Evolutionary conservation across 2,113 vertebrate genomes (phyloP).

Genomic region (Periophthalmus modestus): DNA sequence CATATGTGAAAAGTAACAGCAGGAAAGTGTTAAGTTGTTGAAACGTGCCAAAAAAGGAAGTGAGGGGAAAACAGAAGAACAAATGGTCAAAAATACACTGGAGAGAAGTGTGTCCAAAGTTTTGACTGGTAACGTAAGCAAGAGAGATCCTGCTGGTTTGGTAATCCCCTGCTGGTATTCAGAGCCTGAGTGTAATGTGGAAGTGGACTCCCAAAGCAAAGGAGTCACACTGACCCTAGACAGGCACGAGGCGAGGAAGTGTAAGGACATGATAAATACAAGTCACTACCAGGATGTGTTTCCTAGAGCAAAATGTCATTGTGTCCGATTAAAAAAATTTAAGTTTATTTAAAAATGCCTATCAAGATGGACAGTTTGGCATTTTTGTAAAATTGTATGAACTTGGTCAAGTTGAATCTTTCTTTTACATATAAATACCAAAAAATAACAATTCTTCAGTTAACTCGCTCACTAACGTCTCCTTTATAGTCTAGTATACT

Average conservation of each 20-base stretch:
- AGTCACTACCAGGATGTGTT: not conserved
- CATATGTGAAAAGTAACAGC: too few species aligned
- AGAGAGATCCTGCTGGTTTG: constrained; percentile 2
- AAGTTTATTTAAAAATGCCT: not conserved
- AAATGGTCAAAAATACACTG: too few species aligned
- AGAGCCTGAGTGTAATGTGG: constrained; percentile 27
- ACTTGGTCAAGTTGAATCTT: too few species aligned
- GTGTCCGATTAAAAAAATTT: too few species aligned
- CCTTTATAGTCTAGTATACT: too few species aligned
- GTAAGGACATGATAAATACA: constrained; percentile 15
- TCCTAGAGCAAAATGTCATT: not conserved
- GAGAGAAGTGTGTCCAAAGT: too few species aligned
- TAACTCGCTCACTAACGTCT: too few species aligned
- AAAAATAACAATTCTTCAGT: too few species aligned
- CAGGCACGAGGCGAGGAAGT: constrained; percentile 14
- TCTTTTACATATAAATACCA: too few species aligned
- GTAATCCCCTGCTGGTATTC: constrained; percentile 32
- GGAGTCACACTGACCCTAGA: constrained; percentile 48
- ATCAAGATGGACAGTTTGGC: not conserved
- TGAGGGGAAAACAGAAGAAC: too few species aligned
- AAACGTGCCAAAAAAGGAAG: too few species aligned
- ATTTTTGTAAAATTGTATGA: not conserved
- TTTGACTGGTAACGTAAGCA: not conserved
- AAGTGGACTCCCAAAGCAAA: constrained; percentile 23
- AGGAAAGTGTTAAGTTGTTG: too few species aligned